These are phyloP conservation scores for Drosophila watanabei DNA, from an alignment of 1,140 invertebrate species.

Conservation along the genomic window DNA sequence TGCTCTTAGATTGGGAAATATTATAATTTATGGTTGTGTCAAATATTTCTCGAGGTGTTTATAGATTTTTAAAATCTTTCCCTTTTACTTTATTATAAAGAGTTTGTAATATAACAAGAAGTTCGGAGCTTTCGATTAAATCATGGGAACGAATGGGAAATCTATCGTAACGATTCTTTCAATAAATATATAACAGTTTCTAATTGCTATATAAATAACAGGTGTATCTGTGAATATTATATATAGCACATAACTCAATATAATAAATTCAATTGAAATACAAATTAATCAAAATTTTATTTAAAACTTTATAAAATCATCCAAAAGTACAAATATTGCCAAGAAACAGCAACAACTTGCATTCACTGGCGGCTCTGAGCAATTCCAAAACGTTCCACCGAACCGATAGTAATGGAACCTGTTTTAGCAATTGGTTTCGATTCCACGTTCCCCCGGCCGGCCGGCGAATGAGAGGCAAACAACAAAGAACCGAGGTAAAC, in stretches of 20 bases:
- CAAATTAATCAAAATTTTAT: background rate
- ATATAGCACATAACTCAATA: too few relatives aligned
- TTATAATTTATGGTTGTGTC: background rate
- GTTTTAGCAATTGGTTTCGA: slow-evolving; percentile 8
- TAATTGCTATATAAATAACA: too few relatives aligned
- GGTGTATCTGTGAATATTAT: too few relatives aligned
- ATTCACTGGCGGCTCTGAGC: background rate
- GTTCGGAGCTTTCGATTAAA: background rate
- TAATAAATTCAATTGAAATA: background rate
- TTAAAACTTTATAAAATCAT: background rate
- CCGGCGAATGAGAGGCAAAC: slow-evolving; percentile 19
- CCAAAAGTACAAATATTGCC: background rate
- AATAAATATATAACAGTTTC: too few relatives aligned
- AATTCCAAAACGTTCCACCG: slow-evolving; percentile 23
- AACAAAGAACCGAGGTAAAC: slow-evolving; percentile 25
- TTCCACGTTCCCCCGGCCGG: slow-evolving; percentile 21
- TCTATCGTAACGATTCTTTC: background rate
- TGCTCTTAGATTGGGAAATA: background rate
- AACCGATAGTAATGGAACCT: slow-evolving; percentile 2
- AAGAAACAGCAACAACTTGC: background rate
- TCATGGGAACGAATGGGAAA: background rate
- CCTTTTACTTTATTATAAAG: too few relatives aligned
- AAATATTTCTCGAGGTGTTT: too few relatives aligned
- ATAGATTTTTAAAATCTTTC: background rate
- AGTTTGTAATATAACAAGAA: background rate